Conservation (phyloP, 2,797 vertebrate genomes). For the Labeo calbasu region DNA sequence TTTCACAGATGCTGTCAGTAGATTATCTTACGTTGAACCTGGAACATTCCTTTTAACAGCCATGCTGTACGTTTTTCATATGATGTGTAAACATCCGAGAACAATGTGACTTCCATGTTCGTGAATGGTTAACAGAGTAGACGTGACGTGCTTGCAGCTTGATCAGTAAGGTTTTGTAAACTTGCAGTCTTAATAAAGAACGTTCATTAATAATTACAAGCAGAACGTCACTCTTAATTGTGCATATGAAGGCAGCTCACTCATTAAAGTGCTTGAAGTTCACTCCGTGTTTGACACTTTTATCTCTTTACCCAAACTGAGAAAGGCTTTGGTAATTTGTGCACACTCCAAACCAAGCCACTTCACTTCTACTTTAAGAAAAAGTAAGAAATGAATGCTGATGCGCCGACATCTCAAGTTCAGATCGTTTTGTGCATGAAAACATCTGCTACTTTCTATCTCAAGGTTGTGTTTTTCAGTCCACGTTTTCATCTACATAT, state of each 20-base stretch:
- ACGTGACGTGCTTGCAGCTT: slow-evolving; percentile 19
- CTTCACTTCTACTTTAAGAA: slow-evolving; percentile 40
- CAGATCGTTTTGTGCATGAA: slow-evolving; percentile 13
- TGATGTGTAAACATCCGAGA: slow-evolving; percentile 51
- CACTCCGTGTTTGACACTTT: slow-evolving; percentile 37
- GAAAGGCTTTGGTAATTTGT: slow-evolving; percentile 57
- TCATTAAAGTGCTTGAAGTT: slow-evolving; percentile 79
- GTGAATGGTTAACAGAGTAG: slow-evolving; percentile 29
- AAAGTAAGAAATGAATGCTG: slow-evolving; percentile 20
- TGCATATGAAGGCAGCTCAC: slow-evolving; percentile 56
- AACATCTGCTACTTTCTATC: background rate
- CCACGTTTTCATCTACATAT: no score
- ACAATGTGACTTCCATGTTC: slow-evolving; percentile 41
- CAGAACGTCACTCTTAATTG: slow-evolving; percentile 36
- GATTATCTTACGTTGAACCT: background rate
- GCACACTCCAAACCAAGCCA: slow-evolving; percentile 53
- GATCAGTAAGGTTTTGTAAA: slow-evolving; percentile 57
- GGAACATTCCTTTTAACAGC: slow-evolving; percentile 24
- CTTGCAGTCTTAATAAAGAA: slow-evolving; percentile 48
- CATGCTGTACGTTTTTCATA: slow-evolving; percentile 3
- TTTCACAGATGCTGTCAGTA: slow-evolving; percentile 3
- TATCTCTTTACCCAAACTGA: slow-evolving; percentile 57
- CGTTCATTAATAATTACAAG: slow-evolving; percentile 26
- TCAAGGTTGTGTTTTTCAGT: background rate
- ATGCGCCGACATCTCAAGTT: slow-evolving; percentile 28